Evolutionary conservation across 1,140 invertebrate genomes (phyloP), one percentile per base, ranked within the genome.

Genomic region (Sogatella furcifera): DNA sequence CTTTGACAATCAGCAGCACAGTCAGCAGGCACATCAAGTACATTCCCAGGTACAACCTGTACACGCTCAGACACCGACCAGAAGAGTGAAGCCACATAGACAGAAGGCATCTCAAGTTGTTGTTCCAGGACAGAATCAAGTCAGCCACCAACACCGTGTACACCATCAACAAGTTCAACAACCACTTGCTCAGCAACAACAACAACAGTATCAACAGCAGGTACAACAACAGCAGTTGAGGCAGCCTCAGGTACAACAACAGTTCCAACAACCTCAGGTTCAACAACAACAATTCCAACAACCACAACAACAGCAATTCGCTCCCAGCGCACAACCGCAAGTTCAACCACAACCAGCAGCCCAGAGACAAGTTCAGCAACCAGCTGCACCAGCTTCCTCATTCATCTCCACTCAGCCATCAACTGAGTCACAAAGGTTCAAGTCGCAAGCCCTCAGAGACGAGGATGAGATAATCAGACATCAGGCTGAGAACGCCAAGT

Each of bases 401-500:
- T 46, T 46, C 55, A 15, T n/a, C 31, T 59, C 43, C 15, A 52
- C 42, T 17, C 22, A 13, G 60, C 11, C 1, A 10, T 11, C 11
- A 22, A 14, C 24, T 2, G 22, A 21, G 5, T n/a, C 21, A 6
- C 15, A 21, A 10, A 17, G 31, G n/a, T 9, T 10, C 53, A 55
- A 6, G 19, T 34, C 19, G 4, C 19, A 34, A 31, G 21, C 55
- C n/a, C 8, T 34, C 11, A 41, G 41, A 52, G 41, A 57, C 34
- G 14, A 22, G 5, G 56, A 58, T 21, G 42, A 53, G 10, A 38
- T 49, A 42, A 17, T 24, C 13, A 19, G 41, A 9, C 31, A 71
- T n/a, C 69, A 72, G 44, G 68, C 67, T 21, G 65, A 63, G 21
- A 69, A 63, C 61, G 72, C 71, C 34, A 72, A 78, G 34, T 82